A percentile compares a stretch with the other conserved stretches of the same genome.
These are phyloP conservation scores for Ostrea edulis DNA, from an alignment of 1,140 invertebrate species.

Conservation along the genomic window DNA sequence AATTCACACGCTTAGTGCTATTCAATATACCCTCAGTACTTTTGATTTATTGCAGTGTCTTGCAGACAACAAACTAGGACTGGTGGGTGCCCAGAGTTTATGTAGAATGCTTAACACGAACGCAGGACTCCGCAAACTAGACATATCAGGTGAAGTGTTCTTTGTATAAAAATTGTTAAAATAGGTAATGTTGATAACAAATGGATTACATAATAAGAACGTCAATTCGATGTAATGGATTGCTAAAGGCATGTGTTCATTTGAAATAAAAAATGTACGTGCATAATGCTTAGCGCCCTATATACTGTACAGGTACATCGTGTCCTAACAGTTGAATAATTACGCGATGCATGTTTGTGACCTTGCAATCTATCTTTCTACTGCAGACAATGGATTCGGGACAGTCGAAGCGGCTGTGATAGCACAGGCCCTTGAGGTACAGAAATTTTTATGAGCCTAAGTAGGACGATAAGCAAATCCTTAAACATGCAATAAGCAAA, in stretches of 20 bases:
- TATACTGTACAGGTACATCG: not conserved
- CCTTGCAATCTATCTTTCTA: constrained; percentile 30
- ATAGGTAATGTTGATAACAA: not conserved
- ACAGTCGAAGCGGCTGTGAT: constrained; percentile 71
- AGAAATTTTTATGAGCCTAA: not conserved
- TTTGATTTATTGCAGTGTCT: constrained; percentile 62
- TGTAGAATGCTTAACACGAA: constrained; percentile 74
- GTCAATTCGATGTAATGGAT: no score
- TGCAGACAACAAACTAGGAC: constrained; percentile 76
- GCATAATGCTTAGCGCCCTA: not conserved
- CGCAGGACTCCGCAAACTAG: constrained; percentile 69
- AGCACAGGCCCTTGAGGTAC: constrained; percentile 72
- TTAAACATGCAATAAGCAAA: not conserved
- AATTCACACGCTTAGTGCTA: no score
- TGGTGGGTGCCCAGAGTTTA: constrained; percentile 66
- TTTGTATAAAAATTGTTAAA: not conserved
- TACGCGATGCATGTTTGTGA: not conserved
- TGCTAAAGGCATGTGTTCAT: no score
- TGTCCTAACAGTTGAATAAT: not conserved
- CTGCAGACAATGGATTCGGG: constrained; percentile 74
- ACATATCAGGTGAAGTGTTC: constrained; percentile 71
- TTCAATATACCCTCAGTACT: no score
- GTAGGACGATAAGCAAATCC: constrained; percentile 19
- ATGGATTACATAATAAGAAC: not conserved
- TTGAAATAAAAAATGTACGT: no score